Conservation (phyloP, 1,140 invertebrate species). For the Gonioctena quinquepunctata region DNA sequence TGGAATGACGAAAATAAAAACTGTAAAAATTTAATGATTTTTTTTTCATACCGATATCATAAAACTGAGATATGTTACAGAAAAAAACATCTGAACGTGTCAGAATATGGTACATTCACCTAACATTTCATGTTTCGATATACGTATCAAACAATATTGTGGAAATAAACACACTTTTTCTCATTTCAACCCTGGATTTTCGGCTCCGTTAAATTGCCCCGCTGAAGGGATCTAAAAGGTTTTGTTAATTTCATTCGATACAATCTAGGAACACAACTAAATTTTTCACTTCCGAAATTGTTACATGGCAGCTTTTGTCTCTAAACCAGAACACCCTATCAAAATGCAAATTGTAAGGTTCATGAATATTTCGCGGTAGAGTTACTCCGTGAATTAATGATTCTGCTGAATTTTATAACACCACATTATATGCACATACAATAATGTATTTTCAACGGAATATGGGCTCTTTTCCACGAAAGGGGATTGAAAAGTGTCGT, state of each 20-base stretch:
- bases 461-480: background rate
- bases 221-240: too few relatives aligned
- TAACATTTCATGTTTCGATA: too few relatives aligned
- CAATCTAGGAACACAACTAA: background rate
- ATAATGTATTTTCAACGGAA: background rate
- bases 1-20: too few relatives aligned
- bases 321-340: conserved; percentile 17
- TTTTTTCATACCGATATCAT: too few relatives aligned
- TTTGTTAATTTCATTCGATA: background rate
- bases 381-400: conserved; percentile 11
- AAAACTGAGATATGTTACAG: too few relatives aligned
- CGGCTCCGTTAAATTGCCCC: too few relatives aligned
- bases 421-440: conserved; percentile 10
- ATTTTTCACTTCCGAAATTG: background rate
- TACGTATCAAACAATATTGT: too few relatives aligned
- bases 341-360: conserved; percentile 15
- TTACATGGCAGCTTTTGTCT: conserved; percentile 8
- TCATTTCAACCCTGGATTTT: too few relatives aligned
- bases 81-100: too few relatives aligned
- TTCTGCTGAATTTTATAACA: conserved; percentile 18
- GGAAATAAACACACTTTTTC: too few relatives aligned
- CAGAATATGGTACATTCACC: too few relatives aligned
- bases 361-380: conserved; percentile 16
- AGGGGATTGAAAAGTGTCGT: background rate
- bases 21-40: too few relatives aligned